Percentiles rank a stretch among this genome's conserved stretches.
These are phyloP conservation scores for Callinectes sapidus DNA, from an alignment of 2,888 invertebrate species.

Conservation along the genomic window DNA sequence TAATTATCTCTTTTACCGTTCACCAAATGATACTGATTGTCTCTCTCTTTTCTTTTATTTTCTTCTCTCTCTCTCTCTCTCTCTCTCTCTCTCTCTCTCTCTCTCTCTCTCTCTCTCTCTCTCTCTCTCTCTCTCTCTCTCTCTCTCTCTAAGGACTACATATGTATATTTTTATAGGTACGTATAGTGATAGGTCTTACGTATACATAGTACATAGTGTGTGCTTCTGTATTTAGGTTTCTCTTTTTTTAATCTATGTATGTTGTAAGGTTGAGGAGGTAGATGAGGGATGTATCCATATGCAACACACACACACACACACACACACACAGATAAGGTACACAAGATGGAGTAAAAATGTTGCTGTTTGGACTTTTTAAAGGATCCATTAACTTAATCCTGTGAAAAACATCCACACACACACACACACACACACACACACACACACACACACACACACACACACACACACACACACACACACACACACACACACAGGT, in stretches of 20 bases:
- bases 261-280: neutral
- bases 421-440: conserved; percentile 36
- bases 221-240: neutral
- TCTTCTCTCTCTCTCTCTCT: too few relatives aligned
- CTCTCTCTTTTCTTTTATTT: too few relatives aligned
- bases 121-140: neutral
- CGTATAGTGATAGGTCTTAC: neutral
- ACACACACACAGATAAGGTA: conserved; percentile 6
- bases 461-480: neutral
- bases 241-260: neutral
- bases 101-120: too few relatives aligned
- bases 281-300: conserved; percentile 2
- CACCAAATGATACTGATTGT: neutral
- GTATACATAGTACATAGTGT: neutral
- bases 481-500: neutral
- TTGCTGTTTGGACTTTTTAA: too few relatives aligned
- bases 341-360: too few relatives aligned
- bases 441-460: conserved; percentile 12
- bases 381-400: too few relatives aligned
- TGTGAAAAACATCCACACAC: neutral
- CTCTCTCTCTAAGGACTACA: neutral
- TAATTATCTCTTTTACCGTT: neutral
- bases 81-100: too few relatives aligned
- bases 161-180: conserved; percentile 16
- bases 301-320: conserved; percentile 31